A percentile compares a stretch with the other conserved stretches of the same genome.
Evolutionary conservation across 2,113 vertebrate species (phyloP).

Genomic region (Falco punctatus): DNA sequence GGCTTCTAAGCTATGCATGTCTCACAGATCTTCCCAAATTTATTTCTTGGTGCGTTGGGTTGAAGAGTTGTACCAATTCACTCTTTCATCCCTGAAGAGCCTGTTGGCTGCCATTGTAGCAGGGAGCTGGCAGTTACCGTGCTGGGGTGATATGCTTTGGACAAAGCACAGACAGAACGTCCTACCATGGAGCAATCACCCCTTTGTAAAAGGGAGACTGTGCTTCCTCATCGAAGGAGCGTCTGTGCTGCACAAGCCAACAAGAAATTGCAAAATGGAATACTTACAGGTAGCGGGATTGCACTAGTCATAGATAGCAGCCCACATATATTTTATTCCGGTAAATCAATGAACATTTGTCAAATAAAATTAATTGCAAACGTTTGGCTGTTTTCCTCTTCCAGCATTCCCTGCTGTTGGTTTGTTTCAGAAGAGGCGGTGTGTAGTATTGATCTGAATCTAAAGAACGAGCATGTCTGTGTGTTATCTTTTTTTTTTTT

Average conservation of each 20-base stretch:
- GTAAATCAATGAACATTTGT: conserved; percentile 72
- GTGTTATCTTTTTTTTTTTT: neutral
- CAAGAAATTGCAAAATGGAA: conserved; percentile 13
- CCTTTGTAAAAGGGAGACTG: neutral
- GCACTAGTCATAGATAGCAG: conserved; percentile 14
- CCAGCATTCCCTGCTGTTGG: neutral
- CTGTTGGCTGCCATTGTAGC: neutral
- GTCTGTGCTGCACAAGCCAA: neutral
- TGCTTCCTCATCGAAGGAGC: neutral
- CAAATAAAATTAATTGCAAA: conserved; percentile 74
- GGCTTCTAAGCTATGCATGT: neutral
- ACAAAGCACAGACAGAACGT: neutral
- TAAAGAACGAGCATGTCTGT: conserved; percentile 32
- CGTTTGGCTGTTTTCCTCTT: conserved; percentile 22
- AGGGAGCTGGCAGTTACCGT: neutral
- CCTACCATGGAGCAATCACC: neutral
- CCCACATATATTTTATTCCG: conserved; percentile 44
- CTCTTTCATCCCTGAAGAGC: neutral
- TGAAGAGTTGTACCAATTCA: neutral
- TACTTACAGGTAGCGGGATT: conserved; percentile 22
- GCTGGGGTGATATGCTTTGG: neutral
- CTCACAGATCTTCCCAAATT: neutral
- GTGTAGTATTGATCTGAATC: conserved; percentile 81
- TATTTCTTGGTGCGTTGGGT: neutral
- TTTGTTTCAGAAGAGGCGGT: conserved; percentile 65